Conservation (phyloP, 2,888 invertebrate species). For the Caenorhabditis doughertyi region DNA sequence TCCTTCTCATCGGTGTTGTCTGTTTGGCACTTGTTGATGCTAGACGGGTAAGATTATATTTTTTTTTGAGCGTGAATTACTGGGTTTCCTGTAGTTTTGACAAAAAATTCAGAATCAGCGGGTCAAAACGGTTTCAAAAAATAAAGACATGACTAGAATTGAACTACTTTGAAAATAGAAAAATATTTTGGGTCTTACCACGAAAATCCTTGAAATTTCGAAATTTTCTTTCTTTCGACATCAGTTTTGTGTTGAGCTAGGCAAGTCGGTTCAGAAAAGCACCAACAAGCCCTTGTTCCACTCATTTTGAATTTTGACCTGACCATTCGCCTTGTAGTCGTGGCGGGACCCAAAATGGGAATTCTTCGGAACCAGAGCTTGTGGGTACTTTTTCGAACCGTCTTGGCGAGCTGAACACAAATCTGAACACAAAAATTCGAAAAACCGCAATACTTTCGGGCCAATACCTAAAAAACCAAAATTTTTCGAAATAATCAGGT, state of each 20-base stretch:
- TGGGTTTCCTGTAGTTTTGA: background rate
- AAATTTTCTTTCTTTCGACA: no score
- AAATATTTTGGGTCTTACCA: background rate
- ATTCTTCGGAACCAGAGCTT: background rate
- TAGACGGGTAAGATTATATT: conserved; percentile 7
- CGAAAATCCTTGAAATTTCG: no score
- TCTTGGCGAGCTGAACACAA: background rate
- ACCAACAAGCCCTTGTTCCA: background rate
- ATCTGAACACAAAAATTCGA: background rate
- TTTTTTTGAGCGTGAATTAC: background rate
- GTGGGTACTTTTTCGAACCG: background rate
- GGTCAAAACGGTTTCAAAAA: background rate
- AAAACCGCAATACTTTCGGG: background rate
- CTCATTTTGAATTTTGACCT: background rate
- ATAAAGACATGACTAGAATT: background rate
- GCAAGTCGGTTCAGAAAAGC: no score
- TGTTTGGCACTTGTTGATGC: conserved; percentile 5
- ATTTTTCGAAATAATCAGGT: background rate
- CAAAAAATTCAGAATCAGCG: background rate
- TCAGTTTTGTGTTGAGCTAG: no score
- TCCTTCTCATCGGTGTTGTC: conserved; percentile 18
- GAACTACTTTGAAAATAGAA: background rate
- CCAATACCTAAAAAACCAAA: background rate
- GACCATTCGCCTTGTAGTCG: background rate
- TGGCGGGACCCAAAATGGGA: background rate